Evolutionary conservation across 2,888 invertebrate genomes (phyloP).

Genomic region (Metalampra italica): DNA sequence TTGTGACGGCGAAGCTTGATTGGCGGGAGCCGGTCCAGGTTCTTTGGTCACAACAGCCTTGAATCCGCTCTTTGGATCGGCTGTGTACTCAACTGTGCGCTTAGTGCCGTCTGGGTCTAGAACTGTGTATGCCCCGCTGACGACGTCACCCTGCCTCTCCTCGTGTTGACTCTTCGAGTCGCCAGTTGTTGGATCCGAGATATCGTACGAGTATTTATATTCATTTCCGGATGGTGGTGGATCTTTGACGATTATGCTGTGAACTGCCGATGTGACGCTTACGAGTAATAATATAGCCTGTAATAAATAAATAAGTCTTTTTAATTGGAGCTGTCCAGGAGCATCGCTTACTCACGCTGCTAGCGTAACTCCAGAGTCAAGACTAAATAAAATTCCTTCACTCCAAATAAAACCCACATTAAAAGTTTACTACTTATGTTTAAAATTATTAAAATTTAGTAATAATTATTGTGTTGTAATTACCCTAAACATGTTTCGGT

Average conservation of each 20-base stretch:
- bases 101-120: conserved; percentile 67
- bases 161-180: conserved; percentile 68
- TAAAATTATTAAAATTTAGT: background rate
- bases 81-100: conserved; percentile 66
- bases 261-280: conserved; percentile 34
- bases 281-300: conserved; percentile 33
- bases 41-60: conserved; percentile 71
- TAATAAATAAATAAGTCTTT: background rate
- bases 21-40: conserved; percentile 22
- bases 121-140: conserved; percentile 61
- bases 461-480: background rate
- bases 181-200: conserved; percentile 75
- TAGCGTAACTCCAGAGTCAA: too few relatives aligned
- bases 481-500: conserved; percentile 55
- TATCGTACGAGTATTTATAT: conserved; percentile 65
- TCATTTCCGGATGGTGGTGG: conserved; percentile 52
- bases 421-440: background rate
- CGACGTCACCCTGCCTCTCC: conserved; percentile 53
- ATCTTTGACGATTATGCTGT: conserved; percentile 58
- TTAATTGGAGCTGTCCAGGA: background rate
- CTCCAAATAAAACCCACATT: too few relatives aligned
- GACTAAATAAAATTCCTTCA: too few relatives aligned
- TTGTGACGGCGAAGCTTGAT: background rate
- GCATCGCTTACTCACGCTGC: too few relatives aligned
- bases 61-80: conserved; percentile 74